Percentiles rank a stretch among this genome's conserved stretches.
Conservation (phyloP, 2,113 vertebrate species). For the Periophthalmus modestus region DNA sequence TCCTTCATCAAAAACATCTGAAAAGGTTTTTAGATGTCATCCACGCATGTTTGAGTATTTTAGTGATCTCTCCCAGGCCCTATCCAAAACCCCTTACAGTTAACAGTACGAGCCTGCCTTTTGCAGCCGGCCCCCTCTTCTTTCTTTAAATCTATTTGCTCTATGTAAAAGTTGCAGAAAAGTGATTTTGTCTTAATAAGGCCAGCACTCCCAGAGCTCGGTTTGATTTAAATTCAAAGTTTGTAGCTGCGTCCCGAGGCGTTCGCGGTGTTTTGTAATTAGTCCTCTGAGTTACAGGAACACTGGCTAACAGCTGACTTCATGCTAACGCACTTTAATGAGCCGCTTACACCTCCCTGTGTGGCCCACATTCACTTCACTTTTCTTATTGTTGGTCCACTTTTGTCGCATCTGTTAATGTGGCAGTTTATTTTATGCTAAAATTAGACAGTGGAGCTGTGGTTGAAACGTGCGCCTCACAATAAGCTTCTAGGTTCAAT, state of each 20-base stretch:
- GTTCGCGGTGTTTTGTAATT: conserved; percentile 24
- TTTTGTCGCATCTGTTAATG: too few relatives aligned
- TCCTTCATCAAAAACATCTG: too few relatives aligned
- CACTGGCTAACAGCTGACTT: conserved; percentile 18
- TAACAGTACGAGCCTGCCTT: not conserved
- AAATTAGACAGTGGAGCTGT: too few relatives aligned
- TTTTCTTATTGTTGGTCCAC: too few relatives aligned
- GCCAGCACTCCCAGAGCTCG: not conserved
- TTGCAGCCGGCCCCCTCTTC: not conserved
- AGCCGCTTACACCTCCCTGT: not conserved
- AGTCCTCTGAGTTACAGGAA: conserved; percentile 23
- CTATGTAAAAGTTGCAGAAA: not conserved
- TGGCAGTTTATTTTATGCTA: too few relatives aligned
- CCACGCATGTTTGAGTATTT: too few relatives aligned
- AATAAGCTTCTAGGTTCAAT: too few relatives aligned
- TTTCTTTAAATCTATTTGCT: not conserved
- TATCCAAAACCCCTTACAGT: too few relatives aligned
- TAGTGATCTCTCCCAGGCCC: too few relatives aligned
- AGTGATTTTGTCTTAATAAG: not conserved
- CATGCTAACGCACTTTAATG: conserved; percentile 23
- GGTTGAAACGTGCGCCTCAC: too few relatives aligned
- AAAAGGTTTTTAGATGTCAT: too few relatives aligned
- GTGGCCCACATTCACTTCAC: not conserved
- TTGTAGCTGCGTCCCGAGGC: conserved; percentile 10
- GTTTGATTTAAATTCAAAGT: not conserved